Percentiles rank a stretch among this genome's conserved stretches.
Conservation (phyloP, 1,140 invertebrate species). For the Pinna nobilis region DNA sequence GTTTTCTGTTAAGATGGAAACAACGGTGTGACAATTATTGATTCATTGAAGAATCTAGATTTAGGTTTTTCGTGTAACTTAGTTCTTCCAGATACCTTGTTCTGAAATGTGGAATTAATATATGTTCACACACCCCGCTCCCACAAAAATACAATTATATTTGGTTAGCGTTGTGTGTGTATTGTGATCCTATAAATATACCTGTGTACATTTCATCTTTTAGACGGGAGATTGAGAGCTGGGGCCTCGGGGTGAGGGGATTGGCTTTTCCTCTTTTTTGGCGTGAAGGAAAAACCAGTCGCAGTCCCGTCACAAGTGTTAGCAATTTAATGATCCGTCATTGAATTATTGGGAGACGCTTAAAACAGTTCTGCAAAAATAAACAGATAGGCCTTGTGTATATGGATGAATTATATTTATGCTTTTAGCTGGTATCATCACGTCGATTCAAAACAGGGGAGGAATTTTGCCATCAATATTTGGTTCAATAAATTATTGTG, state of each 20-base stretch:
- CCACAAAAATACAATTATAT: too few species aligned
- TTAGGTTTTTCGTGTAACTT: too few species aligned
- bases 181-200: too few species aligned
- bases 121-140: too few species aligned
- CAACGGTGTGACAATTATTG: not conserved
- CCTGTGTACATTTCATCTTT: too few species aligned
- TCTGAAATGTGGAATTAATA: too few species aligned
- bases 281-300: too few species aligned
- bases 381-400: not conserved
- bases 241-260: too few species aligned
- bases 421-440: slow-evolving; percentile 72
- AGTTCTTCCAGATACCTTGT: too few species aligned
- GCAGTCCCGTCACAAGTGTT: not conserved
- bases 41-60: not conserved
- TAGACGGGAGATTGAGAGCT: too few species aligned
- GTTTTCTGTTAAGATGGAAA: not conserved
- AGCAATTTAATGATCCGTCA: not conserved
- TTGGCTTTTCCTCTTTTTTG: too few species aligned
- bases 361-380: not conserved
- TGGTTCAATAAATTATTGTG: slow-evolving; percentile 66
- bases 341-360: not conserved
- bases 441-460: slow-evolving; percentile 61
- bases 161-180: too few species aligned
- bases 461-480: slow-evolving; percentile 72
- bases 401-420: slow-evolving; percentile 9